phyloP scores from a whole-genome alignment of 2,797 vertebrate genomes.

The Etheostoma nigrum region DNA sequence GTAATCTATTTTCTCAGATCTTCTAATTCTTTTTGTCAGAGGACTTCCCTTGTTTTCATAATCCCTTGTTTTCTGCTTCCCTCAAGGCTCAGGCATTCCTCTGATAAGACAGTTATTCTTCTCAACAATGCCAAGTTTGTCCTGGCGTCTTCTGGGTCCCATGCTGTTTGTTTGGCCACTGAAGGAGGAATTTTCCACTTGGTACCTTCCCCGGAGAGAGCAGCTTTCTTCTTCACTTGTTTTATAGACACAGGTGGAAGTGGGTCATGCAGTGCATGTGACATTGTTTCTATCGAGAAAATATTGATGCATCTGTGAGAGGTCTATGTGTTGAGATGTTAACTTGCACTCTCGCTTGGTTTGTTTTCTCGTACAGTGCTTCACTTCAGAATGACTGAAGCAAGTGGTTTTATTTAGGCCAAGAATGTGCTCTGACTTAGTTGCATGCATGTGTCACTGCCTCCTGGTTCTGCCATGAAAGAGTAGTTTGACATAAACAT shows the following conservation, averaged over 20 bases:
- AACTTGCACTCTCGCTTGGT: not conserved
- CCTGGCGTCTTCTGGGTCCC: constrained; percentile 49
- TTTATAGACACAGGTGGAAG: constrained; percentile 73
- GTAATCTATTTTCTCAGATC: not conserved
- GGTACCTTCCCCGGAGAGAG: constrained; percentile 46
- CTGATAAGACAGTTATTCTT: constrained; percentile 60
- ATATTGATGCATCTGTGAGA: constrained; percentile 43
- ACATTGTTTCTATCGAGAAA: constrained; percentile 27
- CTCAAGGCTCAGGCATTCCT: constrained; percentile 52
- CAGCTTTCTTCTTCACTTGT: constrained; percentile 51
- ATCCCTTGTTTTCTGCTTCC: constrained; percentile 43
- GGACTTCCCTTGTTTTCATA: constrained; percentile 49
- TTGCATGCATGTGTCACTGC: constrained; percentile 8
- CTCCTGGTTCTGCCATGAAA: not conserved
- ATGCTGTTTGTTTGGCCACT: constrained; percentile 62
- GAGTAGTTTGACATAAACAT: constrained; percentile 13
- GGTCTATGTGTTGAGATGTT: not conserved
- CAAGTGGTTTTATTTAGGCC: constrained; percentile 22
- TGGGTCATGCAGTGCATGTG: constrained; percentile 60
- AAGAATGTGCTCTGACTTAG: constrained; percentile 19
- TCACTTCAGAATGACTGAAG: not conserved
- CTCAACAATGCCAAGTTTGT: constrained; percentile 71
- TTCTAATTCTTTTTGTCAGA: constrained; percentile 12
- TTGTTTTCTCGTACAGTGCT: not conserved
- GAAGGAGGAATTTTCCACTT: constrained; percentile 74